A percentile compares a stretch with the other conserved stretches of the same genome.
Evolutionary conservation across 1,140 invertebrate species (phyloP).

Genomic region (Conopomorpha cramerella): DNA sequence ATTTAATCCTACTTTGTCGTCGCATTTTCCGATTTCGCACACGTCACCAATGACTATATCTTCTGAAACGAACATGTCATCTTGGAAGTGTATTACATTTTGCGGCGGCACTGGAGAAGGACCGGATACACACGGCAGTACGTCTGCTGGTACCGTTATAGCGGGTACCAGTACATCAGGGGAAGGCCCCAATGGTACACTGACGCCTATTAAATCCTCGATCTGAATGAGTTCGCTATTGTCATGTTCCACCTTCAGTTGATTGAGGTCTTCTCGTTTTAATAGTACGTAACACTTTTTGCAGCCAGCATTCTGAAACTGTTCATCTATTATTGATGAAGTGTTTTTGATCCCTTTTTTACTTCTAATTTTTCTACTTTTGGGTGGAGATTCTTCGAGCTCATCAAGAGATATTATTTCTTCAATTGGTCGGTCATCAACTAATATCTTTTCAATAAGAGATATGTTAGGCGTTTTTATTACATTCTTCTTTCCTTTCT

Average conservation of each 20-base stretch:
- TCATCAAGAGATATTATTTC: conserved; percentile 45
- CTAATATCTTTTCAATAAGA: conserved; percentile 44
- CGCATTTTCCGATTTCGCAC: conserved; percentile 27
- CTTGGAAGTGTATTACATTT: conserved; percentile 24
- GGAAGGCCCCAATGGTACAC: too few species aligned
- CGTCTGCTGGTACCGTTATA: conserved; percentile 1
- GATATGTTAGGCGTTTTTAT: conserved; percentile 43
- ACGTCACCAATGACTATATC: conserved; percentile 43
- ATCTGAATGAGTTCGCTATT: conserved; percentile 1
- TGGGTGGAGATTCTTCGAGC: conserved; percentile 20
- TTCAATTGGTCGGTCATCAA: conserved; percentile 39
- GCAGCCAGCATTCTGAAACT: conserved; percentile 23
- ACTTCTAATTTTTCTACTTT: conserved; percentile 17
- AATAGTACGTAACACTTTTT: conserved; percentile 36
- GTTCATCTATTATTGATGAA: too few species aligned
- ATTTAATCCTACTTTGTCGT: conserved; percentile 27
- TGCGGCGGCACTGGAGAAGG: conserved; percentile 6
- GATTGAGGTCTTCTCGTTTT: conserved; percentile 20
- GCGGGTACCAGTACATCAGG: too few species aligned
- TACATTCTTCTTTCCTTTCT: conserved; percentile 15
- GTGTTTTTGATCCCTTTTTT: conserved; percentile 11
- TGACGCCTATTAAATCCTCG: too few species aligned
- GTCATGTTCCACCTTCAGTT: conserved; percentile 3
- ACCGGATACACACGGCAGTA: neutral
- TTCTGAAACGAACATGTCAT: conserved; percentile 50